phyloP scores from a whole-genome alignment of 2,888 invertebrate genomes.

The Erebia palarica region DNA sequence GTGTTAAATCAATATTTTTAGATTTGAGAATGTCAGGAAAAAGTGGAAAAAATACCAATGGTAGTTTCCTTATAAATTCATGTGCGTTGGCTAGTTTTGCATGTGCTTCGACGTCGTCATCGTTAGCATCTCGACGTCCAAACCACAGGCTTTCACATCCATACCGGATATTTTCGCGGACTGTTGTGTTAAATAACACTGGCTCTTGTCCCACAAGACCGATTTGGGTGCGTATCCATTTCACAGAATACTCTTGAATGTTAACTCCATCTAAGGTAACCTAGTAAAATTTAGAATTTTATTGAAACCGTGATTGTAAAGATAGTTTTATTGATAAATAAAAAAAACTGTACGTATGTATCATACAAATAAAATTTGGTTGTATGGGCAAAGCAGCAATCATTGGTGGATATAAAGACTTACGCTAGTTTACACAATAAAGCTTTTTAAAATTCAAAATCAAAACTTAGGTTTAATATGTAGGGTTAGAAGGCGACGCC shows the following conservation, averaged over 20 bases:
- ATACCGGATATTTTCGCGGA: constrained; percentile 93
- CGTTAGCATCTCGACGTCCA: constrained; percentile 85
- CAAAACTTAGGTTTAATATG: too few species aligned
- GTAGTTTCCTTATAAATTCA: constrained; percentile 87
- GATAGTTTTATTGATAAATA: background rate
- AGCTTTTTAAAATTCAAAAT: too few species aligned
- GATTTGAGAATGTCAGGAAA: background rate
- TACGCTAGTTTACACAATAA: background rate
- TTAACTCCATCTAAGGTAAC: constrained; percentile 85
- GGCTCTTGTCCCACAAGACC: constrained; percentile 96
- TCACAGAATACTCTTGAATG: constrained; percentile 88
- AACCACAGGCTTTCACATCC: constrained; percentile 91
- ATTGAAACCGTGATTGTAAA: background rate
- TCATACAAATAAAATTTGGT: background rate
- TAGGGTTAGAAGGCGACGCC: too few species aligned
- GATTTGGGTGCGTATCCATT: constrained; percentile 90
- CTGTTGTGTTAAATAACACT: constrained; percentile 91
- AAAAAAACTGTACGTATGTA: background rate
- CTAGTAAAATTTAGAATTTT: constrained; percentile 51
- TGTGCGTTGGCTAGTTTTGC: constrained; percentile 90
- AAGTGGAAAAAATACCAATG: constrained; percentile 50
- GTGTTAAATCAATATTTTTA: too few species aligned
- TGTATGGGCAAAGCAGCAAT: background rate
- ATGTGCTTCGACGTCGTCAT: constrained; percentile 85
- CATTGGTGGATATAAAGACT: background rate